phyloP scores from a whole-genome alignment of 2,113 vertebrate genomes.

The Pterocles burchelli region DNA sequence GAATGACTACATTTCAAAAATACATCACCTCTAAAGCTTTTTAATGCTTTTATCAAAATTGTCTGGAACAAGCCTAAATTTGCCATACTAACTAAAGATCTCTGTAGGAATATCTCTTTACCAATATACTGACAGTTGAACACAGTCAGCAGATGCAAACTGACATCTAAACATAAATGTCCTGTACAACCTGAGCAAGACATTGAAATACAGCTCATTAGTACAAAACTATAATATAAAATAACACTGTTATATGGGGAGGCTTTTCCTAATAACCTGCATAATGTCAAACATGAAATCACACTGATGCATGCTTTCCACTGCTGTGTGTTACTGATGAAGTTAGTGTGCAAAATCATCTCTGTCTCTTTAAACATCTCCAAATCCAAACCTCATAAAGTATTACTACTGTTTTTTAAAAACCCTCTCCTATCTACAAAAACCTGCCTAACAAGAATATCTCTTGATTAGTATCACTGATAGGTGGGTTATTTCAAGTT shows the following conservation, averaged over 20 bases:
- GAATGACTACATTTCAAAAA: not conserved
- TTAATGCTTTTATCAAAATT: not conserved
- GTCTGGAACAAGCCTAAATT: not conserved
- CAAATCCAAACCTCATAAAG: not conserved
- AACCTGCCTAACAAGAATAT: not conserved
- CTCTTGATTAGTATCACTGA: not conserved
- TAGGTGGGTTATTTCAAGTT: not conserved
- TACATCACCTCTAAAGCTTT: not conserved
- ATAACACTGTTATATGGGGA: not conserved
- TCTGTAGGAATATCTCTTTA: not conserved
- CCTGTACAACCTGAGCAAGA: not conserved
- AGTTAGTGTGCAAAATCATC: not conserved
- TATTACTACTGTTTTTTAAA: not conserved
- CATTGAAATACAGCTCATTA: not conserved
- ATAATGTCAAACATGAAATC: not conserved
- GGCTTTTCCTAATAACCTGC: not conserved
- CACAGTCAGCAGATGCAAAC: not conserved
- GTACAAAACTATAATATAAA: not conserved
- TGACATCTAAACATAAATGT: not conserved
- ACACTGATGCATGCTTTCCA: not conserved
- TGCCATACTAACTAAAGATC: not conserved
- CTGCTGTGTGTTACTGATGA: not conserved
- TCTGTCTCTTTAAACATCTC: not conserved
- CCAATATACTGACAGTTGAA: not conserved
- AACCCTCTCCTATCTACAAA: not conserved